Evolutionary conservation across 2,888 invertebrate species (phyloP), one percentile per base, ranked within the genome.

Genomic region (Brenthis daphne): DNA sequence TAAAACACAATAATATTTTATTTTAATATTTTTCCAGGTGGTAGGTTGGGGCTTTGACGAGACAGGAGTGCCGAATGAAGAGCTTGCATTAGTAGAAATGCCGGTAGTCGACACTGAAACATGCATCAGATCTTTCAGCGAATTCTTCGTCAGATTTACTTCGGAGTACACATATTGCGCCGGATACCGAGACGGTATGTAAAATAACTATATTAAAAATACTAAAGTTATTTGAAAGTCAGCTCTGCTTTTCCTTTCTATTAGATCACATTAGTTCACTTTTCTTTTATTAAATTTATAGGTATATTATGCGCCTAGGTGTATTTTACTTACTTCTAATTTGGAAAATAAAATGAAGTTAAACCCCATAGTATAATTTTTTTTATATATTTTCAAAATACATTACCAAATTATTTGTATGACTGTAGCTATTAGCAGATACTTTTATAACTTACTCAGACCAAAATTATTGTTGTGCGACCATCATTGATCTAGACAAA

Each of bases 1-100:
- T 57, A 16, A 37, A 20, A 20, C 4, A 6, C 14, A 11, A 33
- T 11, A 50, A 13, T 29, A n/a, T 61, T 24, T n/a, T 33, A 5
- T 24, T 2, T 60, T 11, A 43, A 43, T 43, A 43, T 43, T 43
- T 63, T 14, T 57, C 1, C 80, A 93, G 93, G 92, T 93, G 79
- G 94, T 93, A 1, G 93, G 93, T 0, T 93, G 93, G 93, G 93
- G 95, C 55, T 94, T 93, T 78, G 94, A 95, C 77, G 94, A 94
- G 74, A 93, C 89, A 0, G 94, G 94, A 11, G 89, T 89, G 33
- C 92, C 94, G 0, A 94, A 94, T 0, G 94, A 94, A 74, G 93
- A 94, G 71, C 80, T 95, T 54, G 93, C 90, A 20, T 85, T 94
- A 69, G 94, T 94, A 0, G 90, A 93, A 72, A 94, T 95, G 94